Conservation (phyloP, 2,888 invertebrate genomes). For the Polyommatus iphigenia region DNA sequence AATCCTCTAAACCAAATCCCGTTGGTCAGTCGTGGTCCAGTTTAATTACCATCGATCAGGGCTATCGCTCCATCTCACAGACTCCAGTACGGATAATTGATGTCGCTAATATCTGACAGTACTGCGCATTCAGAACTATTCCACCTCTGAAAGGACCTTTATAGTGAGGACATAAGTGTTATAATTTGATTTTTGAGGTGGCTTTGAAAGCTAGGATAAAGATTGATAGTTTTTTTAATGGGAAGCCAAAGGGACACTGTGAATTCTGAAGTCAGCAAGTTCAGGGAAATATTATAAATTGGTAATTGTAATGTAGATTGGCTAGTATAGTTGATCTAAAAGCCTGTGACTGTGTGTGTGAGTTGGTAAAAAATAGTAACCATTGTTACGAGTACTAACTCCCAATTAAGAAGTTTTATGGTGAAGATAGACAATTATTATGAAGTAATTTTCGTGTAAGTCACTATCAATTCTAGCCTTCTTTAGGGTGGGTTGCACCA, state of each 20-base stretch:
- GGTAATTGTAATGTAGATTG: background rate
- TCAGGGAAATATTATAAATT: background rate
- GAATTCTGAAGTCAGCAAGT: background rate
- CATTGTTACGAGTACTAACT: too few relatives aligned
- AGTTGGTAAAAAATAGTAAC: too few relatives aligned
- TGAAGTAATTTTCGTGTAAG: too few relatives aligned
- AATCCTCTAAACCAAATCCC: background rate
- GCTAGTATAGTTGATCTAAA: too few relatives aligned
- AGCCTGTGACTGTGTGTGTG: too few relatives aligned
- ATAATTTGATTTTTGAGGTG: too few relatives aligned
- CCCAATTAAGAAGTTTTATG: too few relatives aligned
- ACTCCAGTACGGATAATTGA: slow-evolving; percentile 53
- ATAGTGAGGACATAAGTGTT: background rate
- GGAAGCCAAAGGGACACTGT: background rate
- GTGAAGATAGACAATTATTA: too few relatives aligned
- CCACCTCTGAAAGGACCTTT: background rate
- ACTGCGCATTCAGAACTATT: background rate
- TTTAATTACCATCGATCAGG: slow-evolving; percentile 58
- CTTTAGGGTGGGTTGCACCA: too few relatives aligned
- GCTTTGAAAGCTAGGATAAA: slow-evolving; percentile 7
- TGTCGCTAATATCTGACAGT: slow-evolving; percentile 52
- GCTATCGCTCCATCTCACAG: slow-evolving; percentile 47
- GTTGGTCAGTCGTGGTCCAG: slow-evolving; percentile 41
- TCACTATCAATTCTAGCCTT: too few relatives aligned
- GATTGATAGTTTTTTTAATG: slow-evolving; percentile 19